Conservation (phyloP, 2,113 vertebrate genomes). For the Megaptera novaeangliae region DNA sequence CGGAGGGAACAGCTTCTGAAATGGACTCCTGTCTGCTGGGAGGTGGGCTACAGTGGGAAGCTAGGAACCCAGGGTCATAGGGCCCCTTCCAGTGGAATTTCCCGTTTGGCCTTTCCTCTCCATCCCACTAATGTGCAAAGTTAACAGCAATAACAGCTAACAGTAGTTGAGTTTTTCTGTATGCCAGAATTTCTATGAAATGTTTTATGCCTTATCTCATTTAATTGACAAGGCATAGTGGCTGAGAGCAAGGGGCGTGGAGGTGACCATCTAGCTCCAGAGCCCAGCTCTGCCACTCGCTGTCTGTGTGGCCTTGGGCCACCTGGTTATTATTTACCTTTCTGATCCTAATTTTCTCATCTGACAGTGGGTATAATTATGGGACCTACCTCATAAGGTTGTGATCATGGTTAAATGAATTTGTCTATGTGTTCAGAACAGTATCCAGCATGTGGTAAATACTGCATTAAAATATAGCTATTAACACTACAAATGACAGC, state of each 20-base stretch:
- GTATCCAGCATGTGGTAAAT: background rate
- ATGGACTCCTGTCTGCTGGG: background rate
- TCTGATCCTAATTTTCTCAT: background rate
- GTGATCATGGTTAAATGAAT: background rate
- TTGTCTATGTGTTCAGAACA: background rate
- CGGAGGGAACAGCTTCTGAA: background rate
- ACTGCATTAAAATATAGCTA: background rate
- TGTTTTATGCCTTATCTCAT: background rate
- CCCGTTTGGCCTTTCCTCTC: background rate
- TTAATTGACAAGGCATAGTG: background rate
- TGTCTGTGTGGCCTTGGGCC: background rate
- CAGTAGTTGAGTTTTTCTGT: background rate
- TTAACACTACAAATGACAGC: background rate
- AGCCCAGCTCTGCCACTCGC: accelerated
- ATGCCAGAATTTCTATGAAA: background rate
- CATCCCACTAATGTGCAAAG: background rate
- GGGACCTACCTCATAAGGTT: background rate
- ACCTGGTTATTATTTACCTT: background rate
- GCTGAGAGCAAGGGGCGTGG: background rate
- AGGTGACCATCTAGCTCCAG: background rate
- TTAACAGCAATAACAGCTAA: background rate
- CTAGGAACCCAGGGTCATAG: background rate
- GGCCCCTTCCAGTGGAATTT: background rate
- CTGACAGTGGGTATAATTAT: background rate
- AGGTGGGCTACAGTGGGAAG: background rate